Base-by-base conservation (phyloP, 2,113 vertebrate genomes). In the Shinisaurus crocodilurus region DNA sequence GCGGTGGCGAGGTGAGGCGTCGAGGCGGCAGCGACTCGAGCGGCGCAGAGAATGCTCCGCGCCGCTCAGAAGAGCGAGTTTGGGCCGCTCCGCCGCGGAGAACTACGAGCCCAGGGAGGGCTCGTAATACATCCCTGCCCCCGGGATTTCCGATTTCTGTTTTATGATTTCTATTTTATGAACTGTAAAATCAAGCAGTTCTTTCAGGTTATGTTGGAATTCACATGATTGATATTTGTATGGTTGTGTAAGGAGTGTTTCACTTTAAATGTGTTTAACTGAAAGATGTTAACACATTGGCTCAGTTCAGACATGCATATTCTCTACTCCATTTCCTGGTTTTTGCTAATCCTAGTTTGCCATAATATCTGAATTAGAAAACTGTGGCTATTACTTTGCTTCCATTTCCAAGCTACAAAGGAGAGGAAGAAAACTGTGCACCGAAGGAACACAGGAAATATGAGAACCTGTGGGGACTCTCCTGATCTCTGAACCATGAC, bases 401-500 rank as follows among this genome's bases (percentile, higher is more conserved):
- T 80, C 76, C 32, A 67, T 48, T 63, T 79, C 29, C 40, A 50
- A 48, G 34, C 29, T 16, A 45, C 82, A 54, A 92, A 91, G 90
- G 85, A 45, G 54, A 91, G 90, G 86, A 91, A 92, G 91, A 87
- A 86, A 85, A 85, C 83, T 0, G 32, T 93, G 84, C 83, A 15
- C n/a, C 8, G 45, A 3, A 74, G 15, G 32, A 12, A 43, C 12
- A 40, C 10, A 15, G 5, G 10, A 43, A 27, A 3, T 54, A 23
- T 54, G 45, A 27, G 13, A 13, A 2, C n/a, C 65, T 82, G 25
- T 43, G n/a, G 50, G 27, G 50, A 5, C 50, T 67, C 23, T 37
- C 32, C 15, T 8, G 40, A 15, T 34, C 9, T 40, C 67, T 89
- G 91, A 13, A 94, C 93, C 92, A 82, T 84, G 29, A 94, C 92